These are phyloP conservation scores for Monochamus saltuarius DNA, from an alignment of 1,140 invertebrate species.

Conservation along the genomic window DNA sequence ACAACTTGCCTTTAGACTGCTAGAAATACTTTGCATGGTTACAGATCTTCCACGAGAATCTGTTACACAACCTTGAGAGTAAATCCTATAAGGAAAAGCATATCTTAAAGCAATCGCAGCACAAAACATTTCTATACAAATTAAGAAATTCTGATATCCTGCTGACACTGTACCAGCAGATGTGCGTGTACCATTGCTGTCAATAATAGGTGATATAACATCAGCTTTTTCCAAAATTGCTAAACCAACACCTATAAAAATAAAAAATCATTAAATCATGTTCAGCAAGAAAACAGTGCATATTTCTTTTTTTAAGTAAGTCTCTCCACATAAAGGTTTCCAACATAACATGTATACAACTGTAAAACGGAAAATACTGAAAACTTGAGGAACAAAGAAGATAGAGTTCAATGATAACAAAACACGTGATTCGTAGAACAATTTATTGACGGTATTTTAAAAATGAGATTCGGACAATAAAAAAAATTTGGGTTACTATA, in stretches of 20 bases:
- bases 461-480: no score
- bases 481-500: no score
- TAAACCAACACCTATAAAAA: slow-evolving; percentile 81
- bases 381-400: no score
- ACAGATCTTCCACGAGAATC: slow-evolving; percentile 86
- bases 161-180: slow-evolving; percentile 96
- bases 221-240: slow-evolving; percentile 96
- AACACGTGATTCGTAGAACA: no score
- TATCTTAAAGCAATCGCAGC: slow-evolving; percentile 94
- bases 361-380: no score
- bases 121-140: slow-evolving; percentile 99
- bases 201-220: slow-evolving; percentile 86
- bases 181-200: slow-evolving; percentile 70
- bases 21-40: slow-evolving; percentile 98
- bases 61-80: slow-evolving; percentile 72
- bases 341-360: no score
- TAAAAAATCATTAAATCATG: slow-evolving; percentile 4
- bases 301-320: no score
- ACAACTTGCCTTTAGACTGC: slow-evolving; percentile 86
- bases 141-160: slow-evolving; percentile 99
- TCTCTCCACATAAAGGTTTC: no score
- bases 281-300: no score
- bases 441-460: no score
- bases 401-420: no score
- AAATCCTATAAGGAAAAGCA: slow-evolving; percentile 89